A percentile compares a stretch with the other conserved stretches of the same genome.
These are phyloP conservation scores for Gambusia affinis DNA, from an alignment of 2,113 vertebrate genomes.

Conservation along the genomic window DNA sequence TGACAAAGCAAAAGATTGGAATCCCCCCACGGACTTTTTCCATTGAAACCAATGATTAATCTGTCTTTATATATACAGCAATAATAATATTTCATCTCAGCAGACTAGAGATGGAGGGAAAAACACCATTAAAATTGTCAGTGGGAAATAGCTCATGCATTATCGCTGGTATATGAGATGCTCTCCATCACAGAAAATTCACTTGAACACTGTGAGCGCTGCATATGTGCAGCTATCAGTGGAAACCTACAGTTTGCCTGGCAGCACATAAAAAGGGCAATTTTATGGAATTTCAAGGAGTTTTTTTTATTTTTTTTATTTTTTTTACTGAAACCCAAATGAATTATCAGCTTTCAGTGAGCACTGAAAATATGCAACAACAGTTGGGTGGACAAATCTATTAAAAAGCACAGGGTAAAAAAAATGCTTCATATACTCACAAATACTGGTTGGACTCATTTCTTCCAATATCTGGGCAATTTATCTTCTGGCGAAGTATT, in stretches of 20 bases:
- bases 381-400: background rate
- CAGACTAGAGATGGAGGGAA: slow-evolving; percentile 9
- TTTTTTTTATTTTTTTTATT: background rate
- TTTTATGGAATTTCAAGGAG: no score
- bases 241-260: slow-evolving; percentile 1
- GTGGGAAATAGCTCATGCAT: slow-evolving; percentile 47
- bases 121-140: slow-evolving; percentile 47
- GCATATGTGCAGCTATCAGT: slow-evolving; percentile 18
- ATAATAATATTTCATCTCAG: slow-evolving; percentile 50
- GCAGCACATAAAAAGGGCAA: background rate
- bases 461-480: slow-evolving; percentile 90
- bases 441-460: slow-evolving; percentile 92
- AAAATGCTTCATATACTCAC: slow-evolving; percentile 80
- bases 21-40: background rate
- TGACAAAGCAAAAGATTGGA: slow-evolving; percentile 28
- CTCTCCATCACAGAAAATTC: slow-evolving; percentile 47
- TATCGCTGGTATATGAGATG: slow-evolving; percentile 41
- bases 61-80: slow-evolving; percentile 14
- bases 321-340: background rate
- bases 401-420: slow-evolving; percentile 5
- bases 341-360: slow-evolving; percentile 2
- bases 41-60: slow-evolving; percentile 35
- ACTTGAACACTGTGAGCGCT: slow-evolving; percentile 22
- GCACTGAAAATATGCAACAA: background rate
- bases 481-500: slow-evolving; percentile 95